Conservation (phyloP, 2,888 invertebrate genomes). For the Bugula neritina region DNA sequence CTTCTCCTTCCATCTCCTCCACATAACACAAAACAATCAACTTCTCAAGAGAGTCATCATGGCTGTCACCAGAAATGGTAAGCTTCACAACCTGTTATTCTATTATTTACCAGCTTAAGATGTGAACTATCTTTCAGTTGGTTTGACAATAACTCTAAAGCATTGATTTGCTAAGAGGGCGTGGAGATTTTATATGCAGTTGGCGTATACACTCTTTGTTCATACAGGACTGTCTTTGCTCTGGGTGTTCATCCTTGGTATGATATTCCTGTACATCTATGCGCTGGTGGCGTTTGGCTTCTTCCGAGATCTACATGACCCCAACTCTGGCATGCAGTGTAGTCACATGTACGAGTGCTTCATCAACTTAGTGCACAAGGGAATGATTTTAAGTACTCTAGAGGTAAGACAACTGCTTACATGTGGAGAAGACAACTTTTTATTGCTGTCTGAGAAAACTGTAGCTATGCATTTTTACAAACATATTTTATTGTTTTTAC, state of each 20-base stretch:
- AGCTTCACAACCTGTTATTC: too few species aligned
- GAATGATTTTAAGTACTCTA: conserved; percentile 41
- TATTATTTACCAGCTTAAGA: too few species aligned
- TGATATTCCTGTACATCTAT: conserved; percentile 46
- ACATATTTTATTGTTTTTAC: too few species aligned
- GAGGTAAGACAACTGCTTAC: conserved; percentile 40
- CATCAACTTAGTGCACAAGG: conserved; percentile 44
- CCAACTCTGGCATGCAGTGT: conserved; percentile 38
- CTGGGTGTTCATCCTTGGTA: conserved; percentile 43
- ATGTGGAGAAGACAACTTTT: too few species aligned
- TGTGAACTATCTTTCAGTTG: too few species aligned
- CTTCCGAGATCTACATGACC: conserved; percentile 37
- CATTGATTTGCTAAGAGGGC: too few species aligned
- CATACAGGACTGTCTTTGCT: conserved; percentile 48
- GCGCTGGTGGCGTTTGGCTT: conserved; percentile 45
- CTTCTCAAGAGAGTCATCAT: conserved; percentile 48
- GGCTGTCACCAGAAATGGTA: conserved; percentile 52
- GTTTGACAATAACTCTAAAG: too few species aligned
- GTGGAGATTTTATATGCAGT: too few species aligned
- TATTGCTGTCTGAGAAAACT: too few species aligned
- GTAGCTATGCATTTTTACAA: too few species aligned
- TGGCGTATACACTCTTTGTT: too few species aligned
- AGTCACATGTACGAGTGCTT: conserved; percentile 44
- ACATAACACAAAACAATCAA: conserved; percentile 49
- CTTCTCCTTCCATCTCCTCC: conserved; percentile 50